These are phyloP conservation scores for Glaucomys volans DNA, from an alignment of 2,113 vertebrate genomes.

Conservation along the genomic window DNA sequence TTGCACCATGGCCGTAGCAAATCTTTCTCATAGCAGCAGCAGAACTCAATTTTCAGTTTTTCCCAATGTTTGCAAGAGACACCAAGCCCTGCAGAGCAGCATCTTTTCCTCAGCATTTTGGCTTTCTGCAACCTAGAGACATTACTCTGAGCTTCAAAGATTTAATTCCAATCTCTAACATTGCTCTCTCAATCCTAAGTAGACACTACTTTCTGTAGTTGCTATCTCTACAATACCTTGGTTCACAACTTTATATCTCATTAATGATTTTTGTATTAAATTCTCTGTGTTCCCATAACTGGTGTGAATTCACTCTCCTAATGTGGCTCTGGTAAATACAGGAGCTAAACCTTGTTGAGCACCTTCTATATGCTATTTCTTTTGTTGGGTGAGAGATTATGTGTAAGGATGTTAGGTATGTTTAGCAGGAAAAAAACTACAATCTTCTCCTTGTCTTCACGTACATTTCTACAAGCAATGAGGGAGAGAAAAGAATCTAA, in stretches of 20 bases:
- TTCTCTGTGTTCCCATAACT: background rate
- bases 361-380: background rate
- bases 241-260: background rate
- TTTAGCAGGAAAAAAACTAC: background rate
- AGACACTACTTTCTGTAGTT: background rate
- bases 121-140: background rate
- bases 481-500: background rate
- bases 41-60: background rate
- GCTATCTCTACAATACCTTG: background rate
- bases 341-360: background rate
- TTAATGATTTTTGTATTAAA: conserved; percentile 11
- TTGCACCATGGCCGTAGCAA: background rate
- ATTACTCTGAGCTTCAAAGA: background rate
- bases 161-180: background rate
- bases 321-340: background rate
- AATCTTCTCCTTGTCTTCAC: background rate
- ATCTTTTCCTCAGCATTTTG: background rate
- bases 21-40: background rate
- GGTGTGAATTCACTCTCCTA: background rate
- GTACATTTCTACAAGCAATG: background rate
- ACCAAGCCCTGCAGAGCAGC: background rate
- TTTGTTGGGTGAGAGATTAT: background rate
- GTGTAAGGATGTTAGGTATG: background rate
- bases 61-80: background rate
- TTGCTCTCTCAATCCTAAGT: background rate